Percentiles rank a stretch among this genome's conserved stretches.
phyloP scores from a whole-genome alignment of 2,888 invertebrate genomes.

The Drosophila birchii region DNA sequence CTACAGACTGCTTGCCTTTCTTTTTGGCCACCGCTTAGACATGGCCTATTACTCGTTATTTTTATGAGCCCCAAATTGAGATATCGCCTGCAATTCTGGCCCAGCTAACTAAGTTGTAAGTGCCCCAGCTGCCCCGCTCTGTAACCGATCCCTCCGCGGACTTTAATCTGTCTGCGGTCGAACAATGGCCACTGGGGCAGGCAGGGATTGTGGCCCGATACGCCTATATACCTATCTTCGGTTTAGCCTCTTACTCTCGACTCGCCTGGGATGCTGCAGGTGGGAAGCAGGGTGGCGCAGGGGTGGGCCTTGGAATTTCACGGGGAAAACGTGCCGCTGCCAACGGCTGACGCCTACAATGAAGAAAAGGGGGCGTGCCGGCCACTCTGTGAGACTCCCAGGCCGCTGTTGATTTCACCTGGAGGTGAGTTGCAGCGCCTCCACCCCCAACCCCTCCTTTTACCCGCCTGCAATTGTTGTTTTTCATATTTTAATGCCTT shows the following conservation, averaged over 20 bases:
- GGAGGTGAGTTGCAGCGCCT: conserved; percentile 48
- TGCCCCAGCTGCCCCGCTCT: conserved; percentile 16
- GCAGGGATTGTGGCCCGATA: conserved; percentile 30
- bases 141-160: conserved; percentile 20
- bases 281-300: conserved; percentile 33
- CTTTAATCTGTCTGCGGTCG: conserved; percentile 51
- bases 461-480: conserved; percentile 61
- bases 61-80: conserved; percentile 78
- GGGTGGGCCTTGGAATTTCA: conserved; percentile 57
- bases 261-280: conserved; percentile 31
- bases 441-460: background rate
- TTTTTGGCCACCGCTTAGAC: conserved; percentile 5
- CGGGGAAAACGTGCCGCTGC: conserved; percentile 75
- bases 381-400: conserved; percentile 47
- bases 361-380: conserved; percentile 52
- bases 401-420: conserved; percentile 76
- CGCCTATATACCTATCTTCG: conserved; percentile 42
- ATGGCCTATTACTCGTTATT: conserved; percentile 41
- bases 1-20: conserved; percentile 3
- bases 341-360: conserved; percentile 64
- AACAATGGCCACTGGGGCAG: conserved; percentile 74
- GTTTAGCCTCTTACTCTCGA: conserved; percentile 37
- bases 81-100: conserved; percentile 75
- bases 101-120: conserved; percentile 70
- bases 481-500: conserved; percentile 76